Conservation (phyloP, 2,797 vertebrate genomes). For the Calcarius lapponicus region DNA sequence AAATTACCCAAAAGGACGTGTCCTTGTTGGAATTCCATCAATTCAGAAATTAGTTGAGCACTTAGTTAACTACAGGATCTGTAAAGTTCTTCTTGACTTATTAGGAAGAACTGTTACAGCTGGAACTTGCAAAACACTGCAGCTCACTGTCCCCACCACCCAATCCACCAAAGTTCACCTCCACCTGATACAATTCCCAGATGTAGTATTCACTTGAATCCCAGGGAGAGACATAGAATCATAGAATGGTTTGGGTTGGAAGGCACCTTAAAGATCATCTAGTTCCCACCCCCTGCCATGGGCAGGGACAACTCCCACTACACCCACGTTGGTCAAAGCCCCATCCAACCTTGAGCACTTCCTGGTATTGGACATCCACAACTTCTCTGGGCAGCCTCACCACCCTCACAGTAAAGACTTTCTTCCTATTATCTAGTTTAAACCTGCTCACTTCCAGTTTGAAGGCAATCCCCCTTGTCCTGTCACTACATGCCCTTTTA, state of each 20-base stretch:
- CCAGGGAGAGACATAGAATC: not conserved
- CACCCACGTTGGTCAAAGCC: not conserved
- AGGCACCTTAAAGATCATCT: not conserved
- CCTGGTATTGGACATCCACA: not conserved
- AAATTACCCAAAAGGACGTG: not conserved
- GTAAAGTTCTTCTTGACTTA: not conserved
- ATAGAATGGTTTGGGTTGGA: not conserved
- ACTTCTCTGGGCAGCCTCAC: not conserved
- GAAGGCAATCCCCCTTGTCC: not conserved
- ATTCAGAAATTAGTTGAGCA: not conserved
- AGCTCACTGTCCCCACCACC: not conserved
- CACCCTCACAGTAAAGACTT: not conserved
- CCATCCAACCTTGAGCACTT: not conserved
- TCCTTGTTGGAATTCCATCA: not conserved
- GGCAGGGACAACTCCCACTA: not conserved
- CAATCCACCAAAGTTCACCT: not conserved
- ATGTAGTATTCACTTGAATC: not conserved
- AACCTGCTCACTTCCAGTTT: not conserved
- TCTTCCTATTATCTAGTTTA: not conserved
- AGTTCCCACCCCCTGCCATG: not conserved
- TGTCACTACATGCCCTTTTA: not conserved
- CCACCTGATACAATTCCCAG: not conserved
- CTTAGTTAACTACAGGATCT: not conserved
- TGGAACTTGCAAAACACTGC: not conserved
- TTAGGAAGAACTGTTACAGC: not conserved